Conservation (phyloP, 2,113 vertebrate genomes). For the Orycteropus afer region DNA sequence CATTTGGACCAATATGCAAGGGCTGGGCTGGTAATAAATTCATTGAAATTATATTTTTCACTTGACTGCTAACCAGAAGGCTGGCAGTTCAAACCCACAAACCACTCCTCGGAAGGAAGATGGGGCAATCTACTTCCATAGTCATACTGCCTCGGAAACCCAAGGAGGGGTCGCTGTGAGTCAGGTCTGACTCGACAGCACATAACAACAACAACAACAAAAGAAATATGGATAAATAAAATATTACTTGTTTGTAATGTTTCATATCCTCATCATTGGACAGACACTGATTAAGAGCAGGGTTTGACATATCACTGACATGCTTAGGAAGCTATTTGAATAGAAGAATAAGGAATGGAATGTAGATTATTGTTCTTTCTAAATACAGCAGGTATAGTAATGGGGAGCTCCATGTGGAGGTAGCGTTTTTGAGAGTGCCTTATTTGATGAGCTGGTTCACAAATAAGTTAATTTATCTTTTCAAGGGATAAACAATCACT, state of each 20-base stretch:
- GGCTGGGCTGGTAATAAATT: background rate
- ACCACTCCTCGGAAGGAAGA: no score
- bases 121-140: no score
- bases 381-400: background rate
- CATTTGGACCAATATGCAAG: background rate
- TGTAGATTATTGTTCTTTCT: background rate
- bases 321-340: background rate
- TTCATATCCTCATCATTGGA: conserved; percentile 18
- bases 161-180: no score
- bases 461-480: background rate
- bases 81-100: no score
- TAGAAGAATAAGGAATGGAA: background rate
- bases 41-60: background rate
- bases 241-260: background rate
- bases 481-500: background rate
- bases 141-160: no score
- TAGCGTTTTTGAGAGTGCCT: background rate
- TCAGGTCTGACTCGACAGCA: no score
- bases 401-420: background rate
- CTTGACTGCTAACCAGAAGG: no score
- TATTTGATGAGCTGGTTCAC: background rate
- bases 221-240: background rate
- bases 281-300: background rate
- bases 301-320: background rate
- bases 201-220: no score